Base-by-base conservation (phyloP, 2,113 vertebrate genomes). In the Python bivittatus region DNA sequence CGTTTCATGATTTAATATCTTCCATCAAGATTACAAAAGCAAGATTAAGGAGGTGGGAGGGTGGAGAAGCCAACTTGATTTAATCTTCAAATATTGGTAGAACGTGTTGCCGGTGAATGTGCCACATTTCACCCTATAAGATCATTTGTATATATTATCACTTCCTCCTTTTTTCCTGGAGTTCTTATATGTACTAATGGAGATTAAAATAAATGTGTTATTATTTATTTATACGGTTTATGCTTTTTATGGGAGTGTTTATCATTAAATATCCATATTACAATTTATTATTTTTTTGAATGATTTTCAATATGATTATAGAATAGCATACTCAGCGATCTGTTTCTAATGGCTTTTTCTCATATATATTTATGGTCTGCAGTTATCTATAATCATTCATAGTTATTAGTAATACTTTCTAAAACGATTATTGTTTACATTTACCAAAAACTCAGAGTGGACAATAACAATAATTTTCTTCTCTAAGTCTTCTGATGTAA, bases 381-480 rank as follows among this genome's bases (percentile, higher is more conserved):
- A 87, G 0, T 64, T 23, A 88, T 60, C 83, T 33, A 86, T 85
- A 42, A 52, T 95, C 93, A 61, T 61, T 90, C 84, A 89, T 93
- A 90, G 57, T 54, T 91, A 92, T 6, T 58, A 93, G 92, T 68
- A 0, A 92, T 22, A 15, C 20, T 23, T 86, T 94, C 54, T 13
- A 58, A 91, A 61, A 91, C 1, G 5, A n/a, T 85, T 85, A 61
- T 85, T 91, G 83, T 83, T 85, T 85, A 85, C 42, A 84, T 91
- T 89, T 64, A 64, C 42, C 60, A 61, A 64, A 12, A 48, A 29
- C 2, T 13, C 48, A 52, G 13, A 29, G 13, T 48, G 25, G 42
- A 48, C 12, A 29, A 58, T 88, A 88, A 61, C 3, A 88, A 88
- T 88, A n/a, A 88, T n/a, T 57, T 57, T 88, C 23, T 86, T 48